Conservation (phyloP, 1,140 invertebrate species). For the Diploscapter pachys region DNA sequence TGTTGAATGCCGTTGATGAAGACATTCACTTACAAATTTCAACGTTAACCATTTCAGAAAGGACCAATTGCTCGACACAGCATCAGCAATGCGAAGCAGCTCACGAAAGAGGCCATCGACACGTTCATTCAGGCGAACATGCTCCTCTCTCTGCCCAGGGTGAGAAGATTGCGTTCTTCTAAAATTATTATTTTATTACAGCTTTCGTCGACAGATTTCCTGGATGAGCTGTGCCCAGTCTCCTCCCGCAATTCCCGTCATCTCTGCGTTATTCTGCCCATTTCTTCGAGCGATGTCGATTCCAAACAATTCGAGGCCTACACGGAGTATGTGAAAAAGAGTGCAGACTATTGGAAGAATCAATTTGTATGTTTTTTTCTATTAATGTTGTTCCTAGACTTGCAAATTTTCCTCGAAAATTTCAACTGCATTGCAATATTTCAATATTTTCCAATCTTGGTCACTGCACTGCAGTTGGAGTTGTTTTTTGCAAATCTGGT, state of each 20-base stretch:
- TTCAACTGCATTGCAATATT: too few species aligned
- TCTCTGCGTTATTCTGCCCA: constrained; percentile 49
- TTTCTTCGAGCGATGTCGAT: constrained; percentile 36
- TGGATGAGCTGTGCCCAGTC: constrained; percentile 51
- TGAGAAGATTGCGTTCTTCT: constrained; percentile 22
- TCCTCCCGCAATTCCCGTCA: constrained; percentile 42
- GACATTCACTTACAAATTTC: background rate
- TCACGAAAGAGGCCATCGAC: constrained; percentile 39
- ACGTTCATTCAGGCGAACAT: constrained; percentile 46
- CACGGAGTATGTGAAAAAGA: constrained; percentile 33
- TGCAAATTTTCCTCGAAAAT: too few species aligned
- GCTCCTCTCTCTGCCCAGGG: constrained; percentile 43
- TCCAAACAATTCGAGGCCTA: constrained; percentile 36
- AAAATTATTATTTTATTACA: constrained; percentile 32
- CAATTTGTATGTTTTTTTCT: background rate
- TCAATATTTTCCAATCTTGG: too few species aligned
- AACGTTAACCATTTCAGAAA: constrained; percentile 22
- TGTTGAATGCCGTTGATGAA: background rate
- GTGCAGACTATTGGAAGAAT: background rate
- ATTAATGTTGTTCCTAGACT: background rate
- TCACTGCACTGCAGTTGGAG: too few species aligned
- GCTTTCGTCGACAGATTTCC: constrained; percentile 45
- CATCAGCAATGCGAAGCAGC: constrained; percentile 32
- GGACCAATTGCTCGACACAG: constrained; percentile 37
- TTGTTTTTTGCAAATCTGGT: too few species aligned